phyloP scores from a whole-genome alignment of 2,888 invertebrate genomes.

The Pseudococcus longispinus region DNA sequence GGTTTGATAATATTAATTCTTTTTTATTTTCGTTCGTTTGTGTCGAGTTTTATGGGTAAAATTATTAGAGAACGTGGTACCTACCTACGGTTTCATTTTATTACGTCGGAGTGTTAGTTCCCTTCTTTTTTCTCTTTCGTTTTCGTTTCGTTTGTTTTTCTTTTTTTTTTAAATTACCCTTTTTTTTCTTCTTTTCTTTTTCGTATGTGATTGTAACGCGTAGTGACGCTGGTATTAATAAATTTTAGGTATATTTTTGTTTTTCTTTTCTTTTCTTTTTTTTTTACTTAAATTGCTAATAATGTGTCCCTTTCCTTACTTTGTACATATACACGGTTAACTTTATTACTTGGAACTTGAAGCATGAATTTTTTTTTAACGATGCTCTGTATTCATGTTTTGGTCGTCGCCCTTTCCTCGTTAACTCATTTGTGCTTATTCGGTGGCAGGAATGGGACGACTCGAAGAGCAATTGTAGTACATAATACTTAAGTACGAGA shows the following conservation, averaged over 20 bases:
- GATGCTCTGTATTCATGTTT: background rate
- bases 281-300: slow-evolving; percentile 38
- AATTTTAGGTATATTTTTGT: slow-evolving; percentile 47
- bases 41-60: background rate
- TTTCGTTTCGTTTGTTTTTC: slow-evolving; percentile 28
- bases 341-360: background rate
- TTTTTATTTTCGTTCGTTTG: background rate
- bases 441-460: background rate
- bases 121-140: background rate
- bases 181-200: background rate
- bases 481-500: background rate
- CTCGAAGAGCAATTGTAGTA: background rate
- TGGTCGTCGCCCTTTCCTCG: background rate
- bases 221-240: slow-evolving; percentile 53
- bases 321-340: background rate
- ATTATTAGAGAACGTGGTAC: background rate
- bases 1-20: background rate
- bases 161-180: background rate
- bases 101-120: background rate
- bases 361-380: background rate
- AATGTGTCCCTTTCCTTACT: background rate
- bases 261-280: slow-evolving; percentile 24
- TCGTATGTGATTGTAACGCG: slow-evolving; percentile 55
- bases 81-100: background rate
- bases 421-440: background rate